Evolutionary conservation across 2,888 invertebrate species (phyloP), one percentile per base, ranked within the genome.

Genomic region (Cataglyphis livida): DNA sequence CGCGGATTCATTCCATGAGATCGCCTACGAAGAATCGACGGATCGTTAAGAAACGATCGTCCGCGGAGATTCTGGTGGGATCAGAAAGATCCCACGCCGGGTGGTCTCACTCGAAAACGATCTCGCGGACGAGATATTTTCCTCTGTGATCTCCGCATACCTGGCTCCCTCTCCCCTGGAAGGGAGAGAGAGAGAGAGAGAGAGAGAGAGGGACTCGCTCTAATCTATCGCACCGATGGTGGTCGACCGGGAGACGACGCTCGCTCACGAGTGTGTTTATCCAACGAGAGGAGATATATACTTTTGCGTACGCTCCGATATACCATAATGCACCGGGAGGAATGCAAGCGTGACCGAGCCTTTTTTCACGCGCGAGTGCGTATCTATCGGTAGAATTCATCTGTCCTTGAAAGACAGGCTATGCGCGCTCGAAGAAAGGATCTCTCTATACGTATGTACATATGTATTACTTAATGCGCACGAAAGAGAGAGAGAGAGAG

Each of bases 381-480:
- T 44, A 41, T 83, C 38, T 64, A 68, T 74, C 68, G 73, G 65
- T 82, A 82, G 84, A 85, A 81, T 84, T 76, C 78, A 73, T 84
- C 41, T 84, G 85, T 84, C 81, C 84, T 85, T 84, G 85, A 84
- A 85, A 78, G 82, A 82, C 78, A 70, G 85, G 87, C 88, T 82
- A 6, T 35, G 6, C 32, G 32, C 87, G 84, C 71, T 44, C 83
- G 84, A 86, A 85, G 88, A 88, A 87, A 87, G 82, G 82, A 84
- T 76, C 32, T 71, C 3, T 44, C 7, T 18, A 15, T 15, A 18
- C 44, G 2, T 51, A 44, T 44, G 41, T 12, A 44, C 41, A 44
- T 4, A 38, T 12, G 41, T 44, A 75, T 84, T 85, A 81, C 84
- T 85, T 84, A 82, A 81, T 38, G 54, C 82, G 54, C 62, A 61